A percentile compares a stretch with the other conserved stretches of the same genome.
Conservation (phyloP, 2,113 vertebrate genomes). For the Sylvia atricapilla region DNA sequence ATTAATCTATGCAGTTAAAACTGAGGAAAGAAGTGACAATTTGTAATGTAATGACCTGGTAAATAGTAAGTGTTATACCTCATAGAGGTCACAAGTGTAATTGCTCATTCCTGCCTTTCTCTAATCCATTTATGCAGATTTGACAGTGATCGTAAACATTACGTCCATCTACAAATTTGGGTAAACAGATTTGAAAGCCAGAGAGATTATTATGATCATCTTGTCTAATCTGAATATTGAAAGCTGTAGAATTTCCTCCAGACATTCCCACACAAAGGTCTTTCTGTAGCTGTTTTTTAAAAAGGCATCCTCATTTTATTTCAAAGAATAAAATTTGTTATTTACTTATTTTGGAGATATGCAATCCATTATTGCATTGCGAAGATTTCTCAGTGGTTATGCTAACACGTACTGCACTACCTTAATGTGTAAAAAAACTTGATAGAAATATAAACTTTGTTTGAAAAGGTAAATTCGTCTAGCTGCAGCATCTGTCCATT, state of each 20-base stretch:
- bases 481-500: background rate
- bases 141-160: conserved; percentile 55
- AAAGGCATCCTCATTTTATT: background rate
- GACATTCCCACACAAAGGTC: background rate
- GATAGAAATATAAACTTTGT: background rate
- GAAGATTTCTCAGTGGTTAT: background rate
- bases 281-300: background rate
- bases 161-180: background rate
- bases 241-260: background rate
- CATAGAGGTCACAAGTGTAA: conserved; percentile 17
- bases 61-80: conserved; percentile 23
- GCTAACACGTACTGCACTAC: background rate
- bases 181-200: conserved; percentile 49
- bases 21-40: conserved; percentile 4
- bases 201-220: background rate
- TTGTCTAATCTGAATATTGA: conserved; percentile 19
- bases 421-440: background rate
- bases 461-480: conserved; percentile 13
- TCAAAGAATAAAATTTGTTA: background rate
- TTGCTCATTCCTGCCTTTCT: conserved; percentile 38
- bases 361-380: background rate
- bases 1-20: conserved; percentile 27
- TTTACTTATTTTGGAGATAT: background rate
- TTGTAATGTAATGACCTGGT: conserved; percentile 17
- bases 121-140: conserved; percentile 52